Conservation (phyloP, 2,113 vertebrate genomes). For the Mus musculus region DNA sequence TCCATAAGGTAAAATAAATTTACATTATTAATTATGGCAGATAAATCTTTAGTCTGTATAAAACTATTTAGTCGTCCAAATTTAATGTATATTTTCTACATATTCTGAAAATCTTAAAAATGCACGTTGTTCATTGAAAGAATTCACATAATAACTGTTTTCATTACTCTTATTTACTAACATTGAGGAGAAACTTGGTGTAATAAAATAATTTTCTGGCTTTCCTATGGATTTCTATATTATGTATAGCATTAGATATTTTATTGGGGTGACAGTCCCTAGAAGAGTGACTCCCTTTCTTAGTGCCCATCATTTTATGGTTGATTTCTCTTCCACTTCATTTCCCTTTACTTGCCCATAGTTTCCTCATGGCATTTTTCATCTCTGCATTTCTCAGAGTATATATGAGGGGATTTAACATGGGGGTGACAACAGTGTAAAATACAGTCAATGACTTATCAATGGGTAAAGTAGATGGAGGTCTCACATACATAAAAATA, state of each 20-base stretch:
- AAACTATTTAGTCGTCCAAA: not conserved
- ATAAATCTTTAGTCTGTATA: not conserved
- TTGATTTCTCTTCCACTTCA: not conserved
- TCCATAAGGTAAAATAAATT: not conserved
- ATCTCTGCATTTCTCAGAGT: conserved; percentile 75
- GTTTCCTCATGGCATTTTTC: conserved; percentile 70
- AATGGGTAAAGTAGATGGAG: conserved; percentile 60
- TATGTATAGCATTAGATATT: not conserved
- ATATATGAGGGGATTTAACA: conserved; percentile 76
- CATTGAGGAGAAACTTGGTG: not conserved
- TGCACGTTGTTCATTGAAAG: not conserved
- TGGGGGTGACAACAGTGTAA: conserved; percentile 68
- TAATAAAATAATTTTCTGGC: not conserved
- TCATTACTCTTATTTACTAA: not conserved
- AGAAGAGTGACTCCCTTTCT: not conserved
- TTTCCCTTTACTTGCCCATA: conserved; percentile 55
- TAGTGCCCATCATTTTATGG: not conserved
- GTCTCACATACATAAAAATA: conserved; percentile 69
- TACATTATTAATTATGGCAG: not conserved
- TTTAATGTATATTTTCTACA: not conserved
- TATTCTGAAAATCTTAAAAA: not conserved
- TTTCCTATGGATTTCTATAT: not conserved
- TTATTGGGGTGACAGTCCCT: not conserved
- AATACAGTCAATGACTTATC: conserved; percentile 73
- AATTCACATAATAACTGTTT: not conserved